phyloP scores from a whole-genome alignment of 1,140 invertebrate species.

The Calycopis cecrops region DNA sequence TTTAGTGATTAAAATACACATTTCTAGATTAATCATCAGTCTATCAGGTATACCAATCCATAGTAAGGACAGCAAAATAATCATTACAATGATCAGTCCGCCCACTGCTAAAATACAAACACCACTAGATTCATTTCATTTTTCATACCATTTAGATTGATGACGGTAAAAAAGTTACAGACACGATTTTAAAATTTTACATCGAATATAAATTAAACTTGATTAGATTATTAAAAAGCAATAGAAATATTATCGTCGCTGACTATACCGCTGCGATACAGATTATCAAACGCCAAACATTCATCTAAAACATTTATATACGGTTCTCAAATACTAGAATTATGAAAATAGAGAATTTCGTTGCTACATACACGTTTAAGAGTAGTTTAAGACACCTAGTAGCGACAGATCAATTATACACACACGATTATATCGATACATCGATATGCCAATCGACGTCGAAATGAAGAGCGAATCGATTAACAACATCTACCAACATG shows the following conservation, averaged over 20 bases:
- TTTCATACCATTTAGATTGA: too few species aligned
- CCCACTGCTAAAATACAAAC: too few species aligned
- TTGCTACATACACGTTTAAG: not conserved
- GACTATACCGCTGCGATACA: not conserved
- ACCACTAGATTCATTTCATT: too few species aligned
- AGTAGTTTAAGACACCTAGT: not conserved
- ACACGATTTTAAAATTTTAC: not conserved
- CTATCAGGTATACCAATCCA: too few species aligned
- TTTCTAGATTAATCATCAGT: too few species aligned
- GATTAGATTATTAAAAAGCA: not conserved
- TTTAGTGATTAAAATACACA: too few species aligned
- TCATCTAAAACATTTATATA: constrained; percentile 2
- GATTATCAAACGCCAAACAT: not conserved
- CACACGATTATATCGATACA: constrained; percentile 2
- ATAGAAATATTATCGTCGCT: not conserved
- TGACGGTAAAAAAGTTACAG: not conserved
- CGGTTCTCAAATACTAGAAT: not conserved
- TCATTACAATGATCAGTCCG: too few species aligned
- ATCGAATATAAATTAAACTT: constrained; percentile 1
- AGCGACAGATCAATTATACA: not conserved
- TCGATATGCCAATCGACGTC: not conserved
- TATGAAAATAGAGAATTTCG: constrained; percentile 5
- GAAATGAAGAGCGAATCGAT: not conserved
- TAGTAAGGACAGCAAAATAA: too few species aligned
- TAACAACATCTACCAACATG: constrained; percentile 12